Evolutionary conservation across 2,113 vertebrate species (phyloP).

Genomic region (Pelmatolapia mariae): DNA sequence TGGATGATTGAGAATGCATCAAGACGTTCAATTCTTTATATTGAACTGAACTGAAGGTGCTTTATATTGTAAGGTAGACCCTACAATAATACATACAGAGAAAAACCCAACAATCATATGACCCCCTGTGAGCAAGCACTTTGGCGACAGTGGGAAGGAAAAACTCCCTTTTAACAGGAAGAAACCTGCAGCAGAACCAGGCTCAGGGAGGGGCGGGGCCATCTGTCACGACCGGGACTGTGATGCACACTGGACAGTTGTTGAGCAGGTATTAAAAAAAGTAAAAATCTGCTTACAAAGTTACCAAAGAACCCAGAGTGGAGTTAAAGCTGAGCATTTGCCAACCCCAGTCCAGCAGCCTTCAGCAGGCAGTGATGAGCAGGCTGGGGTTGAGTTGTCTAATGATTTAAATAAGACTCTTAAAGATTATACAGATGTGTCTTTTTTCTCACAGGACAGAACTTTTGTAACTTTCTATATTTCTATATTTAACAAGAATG

Average conservation of each 20-base stretch:
- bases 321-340: not conserved
- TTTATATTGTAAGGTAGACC: too few species aligned
- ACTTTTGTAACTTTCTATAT: not conserved
- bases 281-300: not conserved
- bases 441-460: not conserved
- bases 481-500: not conserved
- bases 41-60: too few species aligned
- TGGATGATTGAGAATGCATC: too few species aligned
- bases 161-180: too few species aligned
- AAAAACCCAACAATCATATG: too few species aligned
- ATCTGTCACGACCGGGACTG: fast-evolving
- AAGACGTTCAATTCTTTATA: too few species aligned
- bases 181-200: too few species aligned
- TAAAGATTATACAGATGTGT: not conserved
- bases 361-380: not conserved
- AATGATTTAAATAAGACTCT: not conserved
- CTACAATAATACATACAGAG: fast-evolving
- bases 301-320: not conserved
- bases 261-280: not conserved
- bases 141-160: too few species aligned
- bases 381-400: not conserved
- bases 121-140: too few species aligned
- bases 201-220: too few species aligned
- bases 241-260: not conserved
- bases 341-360: not conserved